Evolutionary conservation across 2,113 vertebrate species (phyloP).

Genomic region (Neolamprologus caudopunctatus): DNA sequence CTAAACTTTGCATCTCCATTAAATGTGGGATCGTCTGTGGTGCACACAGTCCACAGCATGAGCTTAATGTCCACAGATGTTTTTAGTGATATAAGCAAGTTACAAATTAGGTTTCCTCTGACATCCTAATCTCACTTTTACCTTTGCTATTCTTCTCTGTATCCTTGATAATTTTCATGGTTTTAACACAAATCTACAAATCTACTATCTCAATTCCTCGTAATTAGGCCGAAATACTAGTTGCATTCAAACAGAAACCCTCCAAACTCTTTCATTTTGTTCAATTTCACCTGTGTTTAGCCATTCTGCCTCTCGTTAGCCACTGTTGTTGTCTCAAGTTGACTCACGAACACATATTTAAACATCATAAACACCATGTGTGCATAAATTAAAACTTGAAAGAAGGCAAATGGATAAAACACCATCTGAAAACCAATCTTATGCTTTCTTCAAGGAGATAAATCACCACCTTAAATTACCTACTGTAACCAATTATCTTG

Average conservation of each 20-base stretch:
- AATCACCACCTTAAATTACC: accelerated
- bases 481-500: not conserved
- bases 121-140: not conserved
- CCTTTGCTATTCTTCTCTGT: not conserved
- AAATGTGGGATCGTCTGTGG: not conserved
- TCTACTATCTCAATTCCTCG: not conserved
- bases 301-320: not conserved
- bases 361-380: not conserved
- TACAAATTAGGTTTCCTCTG: not conserved
- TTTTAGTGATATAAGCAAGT: not conserved
- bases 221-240: not conserved
- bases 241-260: not conserved
- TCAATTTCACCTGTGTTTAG: not conserved
- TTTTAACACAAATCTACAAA: not conserved
- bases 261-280: not conserved
- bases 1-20: not conserved
- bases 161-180: not conserved
- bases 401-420: not conserved
- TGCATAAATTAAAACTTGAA: not conserved
- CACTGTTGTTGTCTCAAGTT: not conserved
- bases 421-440: not conserved
- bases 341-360: not conserved
- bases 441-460: not conserved
- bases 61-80: not conserved
- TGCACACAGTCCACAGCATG: not conserved